These are phyloP conservation scores for Spinus olivaceus DNA, from an alignment of 2,797 vertebrate species.

Conservation along the genomic window DNA sequence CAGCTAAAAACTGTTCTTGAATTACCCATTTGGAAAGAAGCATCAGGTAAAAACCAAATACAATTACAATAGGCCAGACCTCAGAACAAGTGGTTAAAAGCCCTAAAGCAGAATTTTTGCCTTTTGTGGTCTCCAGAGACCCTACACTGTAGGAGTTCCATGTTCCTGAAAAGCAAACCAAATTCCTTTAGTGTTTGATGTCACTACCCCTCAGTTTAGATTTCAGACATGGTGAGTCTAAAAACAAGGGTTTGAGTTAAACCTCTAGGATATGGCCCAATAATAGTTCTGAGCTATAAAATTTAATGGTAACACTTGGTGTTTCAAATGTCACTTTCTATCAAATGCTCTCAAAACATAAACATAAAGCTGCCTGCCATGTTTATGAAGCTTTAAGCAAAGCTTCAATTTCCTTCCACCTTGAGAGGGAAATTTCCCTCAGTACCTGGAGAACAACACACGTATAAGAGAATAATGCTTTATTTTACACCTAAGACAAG, in stretches of 20 bases:
- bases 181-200: not conserved
- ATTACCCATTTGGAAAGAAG: not conserved
- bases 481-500: not conserved
- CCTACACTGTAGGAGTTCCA: not conserved
- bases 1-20: not conserved
- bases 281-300: not conserved
- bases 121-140: not conserved
- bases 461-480: accelerated
- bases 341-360: not conserved
- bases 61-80: not conserved
- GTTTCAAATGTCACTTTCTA: not conserved
- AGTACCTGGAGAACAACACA: not conserved
- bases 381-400: not conserved
- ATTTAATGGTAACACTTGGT: not conserved
- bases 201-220: not conserved
- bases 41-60: not conserved
- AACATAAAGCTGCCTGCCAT: not conserved
- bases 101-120: not conserved
- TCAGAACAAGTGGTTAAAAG: not conserved
- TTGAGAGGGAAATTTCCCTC: not conserved
- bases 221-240: not conserved
- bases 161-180: not conserved
- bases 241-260: not conserved
- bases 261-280: not conserved
- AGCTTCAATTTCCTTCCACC: not conserved